Base-by-base conservation (phyloP, 2,113 vertebrate genomes). In the Rhynchomys soricoides region DNA sequence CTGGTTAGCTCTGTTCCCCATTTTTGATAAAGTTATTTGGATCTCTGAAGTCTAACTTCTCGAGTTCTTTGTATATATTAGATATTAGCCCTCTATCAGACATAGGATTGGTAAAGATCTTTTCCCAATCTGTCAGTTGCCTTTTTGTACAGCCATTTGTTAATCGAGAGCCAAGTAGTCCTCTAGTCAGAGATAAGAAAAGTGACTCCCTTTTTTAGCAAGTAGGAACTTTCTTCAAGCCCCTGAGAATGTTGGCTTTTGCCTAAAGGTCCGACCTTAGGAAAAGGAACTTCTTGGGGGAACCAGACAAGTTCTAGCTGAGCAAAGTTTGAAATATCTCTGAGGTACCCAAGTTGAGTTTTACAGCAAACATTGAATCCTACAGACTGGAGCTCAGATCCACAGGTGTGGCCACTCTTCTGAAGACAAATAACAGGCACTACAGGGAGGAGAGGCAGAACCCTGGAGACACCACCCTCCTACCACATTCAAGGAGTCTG, bases 301-400 rank as follows among this genome's bases (percentile, higher is more conserved):
- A 71, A 40, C 71, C 2, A 40, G 71, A 73, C 8, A 40, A 73
- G n/a, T 40, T 73, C 37, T 59, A 59, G 13, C 45, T 50, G 43
- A 95, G 62, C 24, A 79, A 78, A 85, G 12, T 94, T 1, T 81
- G 86, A 74, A 86, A 71, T 40, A n/a, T 29, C 64, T 81, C 9
- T 73, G 57, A 83, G 55, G 75, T 12, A 57, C n/a, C 45, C 43
- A 89, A 89, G 34, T 1, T 83, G 64, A 74, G 50, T 37, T 85
- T 22, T 81, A 70, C 57, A 89, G 81, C n/a, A 7, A 86, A 62
- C 34, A 55, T 55, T 15, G 50, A 10, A 57, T 79, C 83, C n/a
- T 0, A 0, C 12, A 73, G 34, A 24, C 59, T 62, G 52, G 75
- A 9, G 37, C 68, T 5, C 6, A 71, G 62, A 40, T 31, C 0